phyloP scores from a whole-genome alignment of 2,888 invertebrate genomes.

The Plagodis dolabraria region DNA sequence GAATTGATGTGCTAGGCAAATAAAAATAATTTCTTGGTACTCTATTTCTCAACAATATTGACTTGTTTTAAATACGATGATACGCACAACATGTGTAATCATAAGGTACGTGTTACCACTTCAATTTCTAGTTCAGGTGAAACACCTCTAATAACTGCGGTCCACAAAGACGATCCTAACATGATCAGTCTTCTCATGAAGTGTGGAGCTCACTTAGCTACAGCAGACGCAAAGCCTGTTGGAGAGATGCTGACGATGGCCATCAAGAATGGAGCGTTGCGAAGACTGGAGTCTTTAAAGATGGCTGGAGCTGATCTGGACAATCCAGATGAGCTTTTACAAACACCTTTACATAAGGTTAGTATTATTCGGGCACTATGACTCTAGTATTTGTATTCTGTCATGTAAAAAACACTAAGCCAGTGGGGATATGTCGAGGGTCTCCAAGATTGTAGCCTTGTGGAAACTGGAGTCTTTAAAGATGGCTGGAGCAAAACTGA shows the following conservation, averaged over 20 bases:
- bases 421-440: no score
- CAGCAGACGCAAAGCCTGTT: constrained; percentile 81
- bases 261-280: constrained; percentile 85
- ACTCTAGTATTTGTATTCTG: no score
- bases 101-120: no score
- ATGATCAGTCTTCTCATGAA: constrained; percentile 88
- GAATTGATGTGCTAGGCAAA: no score
- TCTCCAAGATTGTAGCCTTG: constrained; percentile 86
- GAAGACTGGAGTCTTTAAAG: constrained; percentile 85
- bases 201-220: constrained; percentile 91
- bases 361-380: no score
- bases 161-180: constrained; percentile 85
- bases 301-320: constrained; percentile 89
- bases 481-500: constrained; percentile 88
- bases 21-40: no score
- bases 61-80: no score
- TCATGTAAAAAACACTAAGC: no score
- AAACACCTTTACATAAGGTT: constrained; percentile 89
- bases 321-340: constrained; percentile 85
- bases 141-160: constrained; percentile 89
- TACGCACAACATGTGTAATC: no score
- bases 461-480: constrained; percentile 85
- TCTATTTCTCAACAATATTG: no score
- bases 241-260: constrained; percentile 89
- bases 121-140: constrained; percentile 72